Conservation (phyloP, 2,888 invertebrate species). For the Esperia sulphurella region DNA sequence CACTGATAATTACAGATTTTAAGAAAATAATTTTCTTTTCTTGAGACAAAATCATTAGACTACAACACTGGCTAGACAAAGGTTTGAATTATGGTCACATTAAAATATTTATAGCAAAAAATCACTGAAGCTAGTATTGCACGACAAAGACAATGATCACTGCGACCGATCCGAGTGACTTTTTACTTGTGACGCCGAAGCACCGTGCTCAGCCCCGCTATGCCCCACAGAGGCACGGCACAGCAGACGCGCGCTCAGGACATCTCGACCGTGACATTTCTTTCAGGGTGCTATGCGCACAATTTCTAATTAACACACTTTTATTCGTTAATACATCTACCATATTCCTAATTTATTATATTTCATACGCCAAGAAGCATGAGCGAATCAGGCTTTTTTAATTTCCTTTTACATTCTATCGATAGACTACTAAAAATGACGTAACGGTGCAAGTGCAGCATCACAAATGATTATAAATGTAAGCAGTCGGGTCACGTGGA, state of each 20-base stretch:
- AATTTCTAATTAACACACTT: constrained; percentile 54
- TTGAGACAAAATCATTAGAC: no score
- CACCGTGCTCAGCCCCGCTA: constrained; percentile 31
- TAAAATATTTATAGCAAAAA: not conserved
- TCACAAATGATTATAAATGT: no score
- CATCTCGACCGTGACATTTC: constrained; percentile 68
- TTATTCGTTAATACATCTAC: constrained; percentile 15
- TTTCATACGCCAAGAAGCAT: not conserved
- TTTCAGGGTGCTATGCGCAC: constrained; percentile 54
- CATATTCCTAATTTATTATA: not conserved
- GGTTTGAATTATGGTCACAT: no score
- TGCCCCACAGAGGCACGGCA: constrained; percentile 12
- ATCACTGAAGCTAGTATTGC: constrained; percentile 5
- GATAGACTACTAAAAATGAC: not conserved
- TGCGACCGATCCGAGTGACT: constrained; percentile 39
- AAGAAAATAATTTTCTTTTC: not conserved
- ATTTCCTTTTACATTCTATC: not conserved
- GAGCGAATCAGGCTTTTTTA: not conserved
- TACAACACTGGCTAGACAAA: no score
- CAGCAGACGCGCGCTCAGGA: constrained; percentile 28
- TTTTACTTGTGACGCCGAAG: constrained; percentile 35
- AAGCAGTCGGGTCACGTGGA: no score
- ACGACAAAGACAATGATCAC: constrained; percentile 22
- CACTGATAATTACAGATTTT: not conserved
- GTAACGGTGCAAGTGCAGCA: not conserved